Conservation (phyloP, 2,888 invertebrate genomes). For the Drosophila leonis region DNA sequence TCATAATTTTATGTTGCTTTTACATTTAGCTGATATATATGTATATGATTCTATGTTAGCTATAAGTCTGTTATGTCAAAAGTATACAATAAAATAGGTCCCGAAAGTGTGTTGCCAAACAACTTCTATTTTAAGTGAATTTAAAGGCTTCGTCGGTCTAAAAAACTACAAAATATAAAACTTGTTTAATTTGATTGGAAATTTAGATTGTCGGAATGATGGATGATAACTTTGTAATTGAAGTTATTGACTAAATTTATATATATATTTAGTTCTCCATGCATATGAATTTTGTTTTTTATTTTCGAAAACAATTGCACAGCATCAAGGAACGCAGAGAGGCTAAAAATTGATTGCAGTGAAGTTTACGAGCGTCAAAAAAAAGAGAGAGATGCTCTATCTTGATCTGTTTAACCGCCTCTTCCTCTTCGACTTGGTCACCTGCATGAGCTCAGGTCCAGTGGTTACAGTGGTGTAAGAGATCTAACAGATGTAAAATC, state of each 20-base stretch:
- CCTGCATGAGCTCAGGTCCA: background rate
- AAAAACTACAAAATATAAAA: background rate
- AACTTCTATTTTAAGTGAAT: background rate
- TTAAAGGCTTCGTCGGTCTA: background rate
- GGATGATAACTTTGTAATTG: background rate
- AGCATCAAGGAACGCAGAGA: background rate
- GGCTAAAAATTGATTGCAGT: background rate
- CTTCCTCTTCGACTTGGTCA: background rate
- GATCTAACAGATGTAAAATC: background rate
- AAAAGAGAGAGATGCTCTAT: background rate
- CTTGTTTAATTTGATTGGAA: background rate
- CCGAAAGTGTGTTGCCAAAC: constrained; percentile 19
- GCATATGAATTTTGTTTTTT: background rate
- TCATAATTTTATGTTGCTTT: constrained; percentile 56
- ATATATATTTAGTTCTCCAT: background rate
- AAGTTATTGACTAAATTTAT: no score
- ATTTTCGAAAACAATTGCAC: background rate
- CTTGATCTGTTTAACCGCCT: background rate
- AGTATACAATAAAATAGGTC: constrained; percentile 41
- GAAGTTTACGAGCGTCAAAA: background rate
- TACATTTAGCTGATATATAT: constrained; percentile 30
- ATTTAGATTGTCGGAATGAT: background rate
- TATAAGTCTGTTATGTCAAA: constrained; percentile 59
- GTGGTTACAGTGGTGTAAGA: background rate
- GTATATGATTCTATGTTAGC: constrained; percentile 39